Conservation (phyloP, 1,140 invertebrate species). For the Tetragonula clypearis region DNA sequence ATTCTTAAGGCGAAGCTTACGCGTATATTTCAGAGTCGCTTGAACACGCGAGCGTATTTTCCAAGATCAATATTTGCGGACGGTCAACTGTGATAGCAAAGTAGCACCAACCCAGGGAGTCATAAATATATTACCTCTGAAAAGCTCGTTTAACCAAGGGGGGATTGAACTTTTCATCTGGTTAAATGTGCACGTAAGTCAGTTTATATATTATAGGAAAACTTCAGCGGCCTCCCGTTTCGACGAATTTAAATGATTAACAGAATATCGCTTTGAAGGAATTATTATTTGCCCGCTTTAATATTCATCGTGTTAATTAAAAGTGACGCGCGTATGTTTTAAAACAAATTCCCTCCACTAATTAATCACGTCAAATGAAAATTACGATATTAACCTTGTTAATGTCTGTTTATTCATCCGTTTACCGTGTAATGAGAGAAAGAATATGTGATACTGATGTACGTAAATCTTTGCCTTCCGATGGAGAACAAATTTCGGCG, state of each 20-base stretch:
- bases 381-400: neutral
- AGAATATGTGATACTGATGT: too few relatives aligned
- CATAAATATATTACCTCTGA: slow-evolving; percentile 33
- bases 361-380: neutral
- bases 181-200: neutral
- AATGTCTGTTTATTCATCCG: too few relatives aligned
- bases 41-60: slow-evolving; percentile 5
- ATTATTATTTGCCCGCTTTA: neutral
- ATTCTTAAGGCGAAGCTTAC: slow-evolving; percentile 1
- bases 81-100: slow-evolving; percentile 9
- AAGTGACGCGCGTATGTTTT: neutral
- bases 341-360: neutral
- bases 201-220: neutral
- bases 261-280: neutral
- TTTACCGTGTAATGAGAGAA: too few relatives aligned
- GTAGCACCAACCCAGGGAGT: neutral
- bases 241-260: neutral
- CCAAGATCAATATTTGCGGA: slow-evolving; percentile 35
- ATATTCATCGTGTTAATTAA: neutral
- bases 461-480: too few relatives aligned
- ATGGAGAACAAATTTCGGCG: too few relatives aligned
- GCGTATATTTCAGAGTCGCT: slow-evolving; percentile 12
- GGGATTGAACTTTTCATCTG: slow-evolving; percentile 2
- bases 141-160: neutral
- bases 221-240: neutral